A percentile compares a stretch with the other conserved stretches of the same genome.
phyloP scores from a whole-genome alignment of 1,140 invertebrate species.

The Drosophila bocki region DNA sequence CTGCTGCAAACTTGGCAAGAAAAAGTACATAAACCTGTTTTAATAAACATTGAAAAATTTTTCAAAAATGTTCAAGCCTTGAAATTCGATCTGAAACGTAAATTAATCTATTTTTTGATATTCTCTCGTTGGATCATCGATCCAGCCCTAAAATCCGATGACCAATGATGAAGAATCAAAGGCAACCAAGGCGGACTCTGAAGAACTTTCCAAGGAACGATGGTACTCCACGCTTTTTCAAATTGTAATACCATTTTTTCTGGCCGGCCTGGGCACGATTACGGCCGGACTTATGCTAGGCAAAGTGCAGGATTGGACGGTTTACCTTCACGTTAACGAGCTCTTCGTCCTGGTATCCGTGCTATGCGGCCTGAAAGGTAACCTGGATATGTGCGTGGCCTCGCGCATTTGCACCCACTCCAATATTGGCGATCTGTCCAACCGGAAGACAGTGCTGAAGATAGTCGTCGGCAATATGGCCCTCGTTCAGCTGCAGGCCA shows the following conservation, averaged over 20 bases:
- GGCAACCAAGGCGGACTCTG: neutral
- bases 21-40: too few species aligned
- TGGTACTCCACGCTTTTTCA: conserved; percentile 90
- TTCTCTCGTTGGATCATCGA: neutral
- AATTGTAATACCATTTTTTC: conserved; percentile 95
- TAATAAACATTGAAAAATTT: too few species aligned
- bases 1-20: too few species aligned
- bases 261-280: conserved; percentile 97
- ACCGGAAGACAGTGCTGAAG: conserved; percentile 88
- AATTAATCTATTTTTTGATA: too few species aligned
- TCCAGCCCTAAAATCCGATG: neutral
- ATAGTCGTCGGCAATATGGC: conserved; percentile 95
- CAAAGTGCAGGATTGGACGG: conserved; percentile 94
- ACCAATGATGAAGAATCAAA: neutral
- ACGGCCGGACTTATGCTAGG: conserved; percentile 94
- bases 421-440: conserved; percentile 93
- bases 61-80: too few species aligned
- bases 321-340: conserved; percentile 94
- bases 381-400: conserved; percentile 98
- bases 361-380: conserved; percentile 97
- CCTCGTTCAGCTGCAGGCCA: conserved; percentile 96
- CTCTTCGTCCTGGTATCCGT: conserved; percentile 97
- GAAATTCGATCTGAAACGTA: neutral
- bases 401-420: conserved; percentile 96
- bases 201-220: conserved; percentile 74